phyloP scores from a whole-genome alignment of 2,113 vertebrate species.

The Baryphthengus martii region DNA sequence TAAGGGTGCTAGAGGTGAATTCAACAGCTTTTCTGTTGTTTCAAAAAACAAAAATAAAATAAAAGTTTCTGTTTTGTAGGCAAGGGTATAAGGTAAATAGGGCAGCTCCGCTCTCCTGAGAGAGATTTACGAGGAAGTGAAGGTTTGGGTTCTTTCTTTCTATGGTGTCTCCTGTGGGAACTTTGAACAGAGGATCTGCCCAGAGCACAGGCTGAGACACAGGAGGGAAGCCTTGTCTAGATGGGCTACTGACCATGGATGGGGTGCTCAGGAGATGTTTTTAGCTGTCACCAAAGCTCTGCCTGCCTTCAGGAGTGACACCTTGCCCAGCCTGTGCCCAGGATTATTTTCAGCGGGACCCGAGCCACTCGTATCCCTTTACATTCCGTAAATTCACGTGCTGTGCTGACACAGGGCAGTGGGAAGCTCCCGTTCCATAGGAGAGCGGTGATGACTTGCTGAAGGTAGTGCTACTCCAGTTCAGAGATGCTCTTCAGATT shows the following conservation, averaged over 20 bases:
- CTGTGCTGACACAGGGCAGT: not conserved
- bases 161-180: not conserved
- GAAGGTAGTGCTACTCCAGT: not conserved
- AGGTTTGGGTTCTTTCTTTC: not conserved
- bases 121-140: not conserved
- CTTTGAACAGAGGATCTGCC: not conserved
- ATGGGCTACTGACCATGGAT: not conserved
- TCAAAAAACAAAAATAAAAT: no score
- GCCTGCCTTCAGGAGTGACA: not conserved
- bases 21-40: not conserved
- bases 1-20: no score
- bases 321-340: not conserved
- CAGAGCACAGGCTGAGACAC: fast-evolving
- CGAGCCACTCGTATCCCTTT: fast-evolving
- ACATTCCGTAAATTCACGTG: fast-evolving
- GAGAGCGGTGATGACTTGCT: no score
- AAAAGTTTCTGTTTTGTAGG: not conserved
- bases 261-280: not conserved
- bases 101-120: not conserved
- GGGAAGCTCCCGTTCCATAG: no score
- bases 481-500: not conserved
- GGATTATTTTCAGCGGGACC: not conserved
- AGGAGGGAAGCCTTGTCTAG: not conserved
- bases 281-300: not conserved
- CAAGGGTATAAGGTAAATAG: not conserved